Base-by-base conservation (phyloP, 2,888 invertebrate genomes). In the Corythucha ciliata region DNA sequence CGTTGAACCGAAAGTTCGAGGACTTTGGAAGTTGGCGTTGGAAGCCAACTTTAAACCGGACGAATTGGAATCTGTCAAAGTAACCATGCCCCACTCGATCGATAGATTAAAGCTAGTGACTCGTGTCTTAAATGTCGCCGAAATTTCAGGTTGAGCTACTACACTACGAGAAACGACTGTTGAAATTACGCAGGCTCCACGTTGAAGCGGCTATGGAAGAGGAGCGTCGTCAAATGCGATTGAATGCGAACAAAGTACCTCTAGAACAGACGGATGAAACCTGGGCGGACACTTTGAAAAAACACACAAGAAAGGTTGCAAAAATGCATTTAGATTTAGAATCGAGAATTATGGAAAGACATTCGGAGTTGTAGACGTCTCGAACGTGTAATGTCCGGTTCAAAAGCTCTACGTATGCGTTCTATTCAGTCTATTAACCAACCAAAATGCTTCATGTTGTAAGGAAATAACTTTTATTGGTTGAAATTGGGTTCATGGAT, bases 1-100 rank as follows among this genome's bases (percentile, higher is more conserved):
- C 66, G 77, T 87, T 36, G 93, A 94, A 64, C 87, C 89, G 0
- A 86, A 89, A 70, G 92, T 93, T 1, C 84, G 88, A 67, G 83
- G 83, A 1, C 70, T 94, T 25, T 94, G 93, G 93, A 79, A 78
- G 60, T 71, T 86, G 52, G 93, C 92, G 2, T 66, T 81, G 16
- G 76, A 81, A 47, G 79, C 81, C 10, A 83, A 89, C 66, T 93
- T 94, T 68, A 78, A 81, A 20, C 73, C 78, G 1, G 80, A 83
- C 54, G 92, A 93, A 69, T 71, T 93, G 10, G 79, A 80, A 51
- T 90, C 90, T 0, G 72, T 94, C 39, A 83, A 83, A 73, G 84
- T 82, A 70, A 36, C 20, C 25, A 7, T n/a, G n/a, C n/a, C n/a
- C n/a, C n/a, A n/a, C n/a, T n/a, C n/a, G n/a, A n/a, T n/a, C n/a